Percentiles rank a stretch among this genome's conserved stretches.
phyloP scores from a whole-genome alignment of 2,113 vertebrate genomes.

The Xenotilapia flavipinnis region DNA sequence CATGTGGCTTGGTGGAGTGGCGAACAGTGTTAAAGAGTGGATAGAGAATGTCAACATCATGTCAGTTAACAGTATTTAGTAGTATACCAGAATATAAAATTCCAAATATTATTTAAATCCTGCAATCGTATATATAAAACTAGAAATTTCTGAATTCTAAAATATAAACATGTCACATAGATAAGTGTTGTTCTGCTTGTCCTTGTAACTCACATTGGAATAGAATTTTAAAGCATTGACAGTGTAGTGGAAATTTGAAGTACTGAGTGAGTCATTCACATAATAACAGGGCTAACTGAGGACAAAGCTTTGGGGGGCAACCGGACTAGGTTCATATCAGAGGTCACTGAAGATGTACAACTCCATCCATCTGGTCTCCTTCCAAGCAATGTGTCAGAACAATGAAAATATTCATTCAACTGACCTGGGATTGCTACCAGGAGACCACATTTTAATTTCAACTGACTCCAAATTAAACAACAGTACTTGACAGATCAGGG shows the following conservation, averaged over 20 bases:
- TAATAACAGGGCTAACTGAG: neutral
- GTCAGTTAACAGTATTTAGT: constrained; percentile 14
- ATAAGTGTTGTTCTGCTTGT: neutral
- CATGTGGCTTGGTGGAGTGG: constrained; percentile 42
- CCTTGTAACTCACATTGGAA: neutral
- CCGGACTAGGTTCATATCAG: neutral
- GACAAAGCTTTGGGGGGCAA: neutral
- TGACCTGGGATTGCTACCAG: neutral
- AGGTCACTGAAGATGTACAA: constrained; percentile 20
- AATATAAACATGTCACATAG: neutral
- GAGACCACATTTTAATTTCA: neutral
- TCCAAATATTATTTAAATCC: neutral
- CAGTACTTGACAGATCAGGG: constrained; percentile 15
- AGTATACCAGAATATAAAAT: neutral
- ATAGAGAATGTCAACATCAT: constrained; percentile 39
- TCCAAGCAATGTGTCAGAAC: neutral
- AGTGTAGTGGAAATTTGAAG: neutral
- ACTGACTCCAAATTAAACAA: neutral
- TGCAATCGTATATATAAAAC: neutral
- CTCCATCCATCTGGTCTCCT: constrained; percentile 34
- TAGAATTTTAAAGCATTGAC: neutral
- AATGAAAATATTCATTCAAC: constrained; percentile 4
- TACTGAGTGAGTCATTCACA: neutral
- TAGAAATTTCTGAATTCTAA: neutral
- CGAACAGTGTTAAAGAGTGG: constrained; percentile 4